These are phyloP conservation scores for Achatina immaculata DNA, from an alignment of 1,140 invertebrate species.

Conservation along the genomic window DNA sequence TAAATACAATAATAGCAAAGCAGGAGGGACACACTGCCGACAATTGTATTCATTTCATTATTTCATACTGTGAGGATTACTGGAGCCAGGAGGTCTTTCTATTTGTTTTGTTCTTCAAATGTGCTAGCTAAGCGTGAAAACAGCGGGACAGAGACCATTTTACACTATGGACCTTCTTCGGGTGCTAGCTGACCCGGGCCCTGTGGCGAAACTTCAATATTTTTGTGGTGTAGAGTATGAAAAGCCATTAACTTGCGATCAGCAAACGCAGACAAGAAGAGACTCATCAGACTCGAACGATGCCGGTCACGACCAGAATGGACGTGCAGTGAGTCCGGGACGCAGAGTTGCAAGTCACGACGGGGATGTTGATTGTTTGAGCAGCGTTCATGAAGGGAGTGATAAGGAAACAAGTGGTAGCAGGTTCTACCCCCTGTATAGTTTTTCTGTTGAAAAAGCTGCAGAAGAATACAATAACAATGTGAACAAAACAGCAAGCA, in stretches of 20 bases:
- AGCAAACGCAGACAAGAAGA: constrained; percentile 26
- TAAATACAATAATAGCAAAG: too few relatives aligned
- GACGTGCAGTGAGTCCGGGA: not conserved
- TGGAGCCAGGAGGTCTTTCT: too few relatives aligned
- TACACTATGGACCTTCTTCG: constrained; percentile 6
- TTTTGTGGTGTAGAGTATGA: constrained; percentile 19
- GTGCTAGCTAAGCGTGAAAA: too few relatives aligned
- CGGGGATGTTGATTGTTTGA: not conserved
- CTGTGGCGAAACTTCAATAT: constrained; percentile 29
- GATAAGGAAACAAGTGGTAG: not conserved
- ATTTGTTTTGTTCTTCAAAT: too few relatives aligned
- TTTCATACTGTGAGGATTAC: too few relatives aligned
- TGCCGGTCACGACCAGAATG: not conserved
- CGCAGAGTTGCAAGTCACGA: not conserved
- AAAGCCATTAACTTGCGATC: constrained; percentile 26
- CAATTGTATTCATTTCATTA: too few relatives aligned
- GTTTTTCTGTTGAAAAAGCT: not conserved
- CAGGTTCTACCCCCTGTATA: not conserved
- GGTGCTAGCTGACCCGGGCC: constrained; percentile 10
- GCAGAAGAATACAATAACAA: not conserved
- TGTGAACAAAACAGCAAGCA: not conserved
- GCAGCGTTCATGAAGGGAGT: not conserved
- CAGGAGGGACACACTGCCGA: too few relatives aligned
- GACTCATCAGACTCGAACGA: not conserved
- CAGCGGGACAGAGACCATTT: too few relatives aligned